A percentile compares a stretch with the other conserved stretches of the same genome.
phyloP scores from a whole-genome alignment of 2,113 vertebrate species.

The Chunga burmeisteri region DNA sequence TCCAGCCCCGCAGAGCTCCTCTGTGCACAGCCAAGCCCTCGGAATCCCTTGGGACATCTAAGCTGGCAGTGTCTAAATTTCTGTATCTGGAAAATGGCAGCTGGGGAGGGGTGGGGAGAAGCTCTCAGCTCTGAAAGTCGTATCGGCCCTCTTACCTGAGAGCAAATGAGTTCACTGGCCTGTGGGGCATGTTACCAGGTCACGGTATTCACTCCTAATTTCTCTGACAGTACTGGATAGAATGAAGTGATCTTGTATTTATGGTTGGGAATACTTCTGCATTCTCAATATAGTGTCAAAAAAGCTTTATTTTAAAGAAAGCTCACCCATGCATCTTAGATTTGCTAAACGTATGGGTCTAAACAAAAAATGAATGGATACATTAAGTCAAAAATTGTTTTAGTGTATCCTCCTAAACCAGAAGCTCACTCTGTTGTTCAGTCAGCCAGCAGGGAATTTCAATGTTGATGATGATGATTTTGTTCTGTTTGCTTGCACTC shows the following conservation, averaged over 20 bases:
- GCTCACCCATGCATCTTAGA: not conserved
- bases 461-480: not conserved
- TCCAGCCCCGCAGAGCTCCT: not conserved
- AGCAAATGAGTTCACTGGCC: not conserved
- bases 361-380: not conserved
- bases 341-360: not conserved
- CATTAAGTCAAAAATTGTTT: not conserved
- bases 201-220: not conserved
- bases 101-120: not conserved
- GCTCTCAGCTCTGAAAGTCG: not conserved
- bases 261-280: not conserved
- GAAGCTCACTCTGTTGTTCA: not conserved
- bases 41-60: not conserved
- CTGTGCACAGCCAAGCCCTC: not conserved
- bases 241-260: not conserved
- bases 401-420: not conserved
- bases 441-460: not conserved
- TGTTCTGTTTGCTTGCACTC: not conserved
- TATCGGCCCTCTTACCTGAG: not conserved
- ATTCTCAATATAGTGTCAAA: not conserved
- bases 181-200: not conserved
- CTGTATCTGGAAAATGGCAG: not conserved
- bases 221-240: not conserved
- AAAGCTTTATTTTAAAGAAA: not conserved
- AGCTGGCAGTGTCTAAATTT: not conserved